phyloP scores from a whole-genome alignment of 2,797 vertebrate species.

The Ctenopoma kingsleyae region DNA sequence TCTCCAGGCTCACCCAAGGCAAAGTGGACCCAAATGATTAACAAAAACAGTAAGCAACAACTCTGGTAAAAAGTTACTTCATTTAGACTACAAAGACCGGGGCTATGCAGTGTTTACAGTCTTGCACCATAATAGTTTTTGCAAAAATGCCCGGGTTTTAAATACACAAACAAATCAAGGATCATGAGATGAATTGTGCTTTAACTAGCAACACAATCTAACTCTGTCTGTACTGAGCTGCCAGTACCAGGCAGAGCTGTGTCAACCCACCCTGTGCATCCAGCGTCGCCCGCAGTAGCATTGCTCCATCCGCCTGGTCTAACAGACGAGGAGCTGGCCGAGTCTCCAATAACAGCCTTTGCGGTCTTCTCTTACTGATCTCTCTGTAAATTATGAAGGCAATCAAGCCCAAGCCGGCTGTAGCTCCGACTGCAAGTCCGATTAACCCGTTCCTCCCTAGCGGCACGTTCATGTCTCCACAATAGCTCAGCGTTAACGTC shows the following conservation, averaged over 20 bases:
- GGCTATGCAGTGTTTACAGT: no score
- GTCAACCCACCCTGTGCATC: slow-evolving; percentile 58
- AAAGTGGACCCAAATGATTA: no score
- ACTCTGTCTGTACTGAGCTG: no score
- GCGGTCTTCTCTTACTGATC: slow-evolving; percentile 58
- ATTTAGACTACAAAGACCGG: no score
- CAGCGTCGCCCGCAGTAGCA: slow-evolving; percentile 27
- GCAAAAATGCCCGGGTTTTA: no score
- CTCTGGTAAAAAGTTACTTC: no score
- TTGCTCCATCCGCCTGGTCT: slow-evolving; percentile 25
- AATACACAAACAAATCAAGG: no score
- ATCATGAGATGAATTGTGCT: no score
- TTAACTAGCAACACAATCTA: no score
- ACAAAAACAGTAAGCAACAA: no score
- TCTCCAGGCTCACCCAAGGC: no score
- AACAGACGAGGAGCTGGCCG: not conserved
- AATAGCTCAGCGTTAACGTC: not conserved
- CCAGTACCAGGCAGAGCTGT: not conserved
- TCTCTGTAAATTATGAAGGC: slow-evolving; percentile 77
- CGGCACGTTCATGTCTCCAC: slow-evolving; percentile 67
- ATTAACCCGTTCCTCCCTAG: slow-evolving; percentile 74
- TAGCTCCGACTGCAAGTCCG: slow-evolving; percentile 78
- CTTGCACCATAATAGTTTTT: no score
- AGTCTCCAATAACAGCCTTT: slow-evolving; percentile 14
- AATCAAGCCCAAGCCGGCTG: slow-evolving; percentile 78